Percentiles rank a stretch among this genome's conserved stretches.
Conservation (phyloP, 1,140 invertebrate species). For the Drosophila setifemur region DNA sequence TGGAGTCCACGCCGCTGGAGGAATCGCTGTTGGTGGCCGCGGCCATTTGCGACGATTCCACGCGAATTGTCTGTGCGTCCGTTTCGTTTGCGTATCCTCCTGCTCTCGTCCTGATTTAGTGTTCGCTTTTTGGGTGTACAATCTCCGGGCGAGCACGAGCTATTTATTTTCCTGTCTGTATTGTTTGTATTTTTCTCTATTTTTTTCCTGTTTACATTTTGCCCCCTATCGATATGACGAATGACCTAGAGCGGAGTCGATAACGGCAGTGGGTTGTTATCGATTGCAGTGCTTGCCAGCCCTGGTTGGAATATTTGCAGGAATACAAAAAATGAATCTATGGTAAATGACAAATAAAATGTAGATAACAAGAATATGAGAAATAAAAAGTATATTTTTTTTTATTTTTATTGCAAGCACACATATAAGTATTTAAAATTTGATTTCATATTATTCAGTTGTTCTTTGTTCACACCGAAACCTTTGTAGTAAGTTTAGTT, state of each 20-base stretch:
- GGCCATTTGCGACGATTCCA: constrained; percentile 43
- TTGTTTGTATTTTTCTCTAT: constrained; percentile 79
- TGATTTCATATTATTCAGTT: too few species aligned
- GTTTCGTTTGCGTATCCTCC: constrained; percentile 12
- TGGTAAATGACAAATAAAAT: too few species aligned
- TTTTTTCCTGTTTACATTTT: constrained; percentile 76
- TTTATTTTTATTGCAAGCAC: too few species aligned
- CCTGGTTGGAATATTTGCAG: not conserved
- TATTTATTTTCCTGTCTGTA: constrained; percentile 72
- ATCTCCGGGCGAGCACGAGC: constrained; percentile 53
- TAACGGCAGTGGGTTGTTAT: not conserved
- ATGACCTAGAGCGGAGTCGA: not conserved
- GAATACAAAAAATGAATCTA: not conserved
- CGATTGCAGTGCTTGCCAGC: not conserved
- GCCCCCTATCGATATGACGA: constrained; percentile 32
- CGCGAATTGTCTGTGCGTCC: constrained; percentile 2
- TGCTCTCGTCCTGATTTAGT: not conserved
- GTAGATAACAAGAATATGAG: too few species aligned
- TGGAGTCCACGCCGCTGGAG: constrained; percentile 54
- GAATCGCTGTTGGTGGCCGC: constrained; percentile 69
- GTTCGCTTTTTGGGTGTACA: constrained; percentile 8
- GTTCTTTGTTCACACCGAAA: too few species aligned
- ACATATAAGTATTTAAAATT: too few species aligned
- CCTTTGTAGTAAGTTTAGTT: too few species aligned
- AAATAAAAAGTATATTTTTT: too few species aligned